phyloP scores from a whole-genome alignment of 2,113 vertebrate genomes.

The Daboia siamensis region DNA sequence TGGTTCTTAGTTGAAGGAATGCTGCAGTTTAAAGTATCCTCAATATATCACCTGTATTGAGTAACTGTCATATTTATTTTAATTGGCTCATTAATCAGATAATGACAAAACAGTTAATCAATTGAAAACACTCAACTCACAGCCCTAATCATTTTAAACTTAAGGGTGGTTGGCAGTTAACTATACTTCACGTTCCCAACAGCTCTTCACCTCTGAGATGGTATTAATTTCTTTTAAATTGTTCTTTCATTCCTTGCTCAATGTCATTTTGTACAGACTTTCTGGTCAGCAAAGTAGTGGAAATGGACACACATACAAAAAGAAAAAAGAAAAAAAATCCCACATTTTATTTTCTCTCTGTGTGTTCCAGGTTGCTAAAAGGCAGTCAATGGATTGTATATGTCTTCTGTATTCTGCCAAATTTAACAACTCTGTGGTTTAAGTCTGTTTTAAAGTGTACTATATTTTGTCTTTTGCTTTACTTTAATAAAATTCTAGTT shows the following conservation, averaged over 20 bases:
- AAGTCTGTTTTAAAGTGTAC: not conserved
- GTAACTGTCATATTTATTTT: slow-evolving; percentile 33
- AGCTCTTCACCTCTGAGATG: not conserved
- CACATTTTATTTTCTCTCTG: not conserved
- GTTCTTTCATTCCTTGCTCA: not conserved
- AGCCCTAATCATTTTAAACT: slow-evolving; percentile 15
- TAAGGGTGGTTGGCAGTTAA: not conserved
- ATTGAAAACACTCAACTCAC: slow-evolving; percentile 17
- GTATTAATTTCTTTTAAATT: not conserved
- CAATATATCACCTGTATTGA: slow-evolving; percentile 16
- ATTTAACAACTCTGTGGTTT: not conserved
- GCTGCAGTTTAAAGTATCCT: not conserved
- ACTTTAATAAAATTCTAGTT: not conserved
- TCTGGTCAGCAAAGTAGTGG: not conserved
- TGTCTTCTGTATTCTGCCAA: not conserved
- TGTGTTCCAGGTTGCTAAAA: not conserved
- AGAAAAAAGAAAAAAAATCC: not conserved
- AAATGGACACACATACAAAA: not conserved
- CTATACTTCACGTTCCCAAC: not conserved
- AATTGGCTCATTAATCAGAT: slow-evolving; percentile 33
- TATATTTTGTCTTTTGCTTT: not conserved
- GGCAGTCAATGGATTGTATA: not conserved
- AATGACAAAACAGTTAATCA: slow-evolving; percentile 33
- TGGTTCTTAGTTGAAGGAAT: not conserved
- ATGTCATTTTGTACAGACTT: not conserved